Conservation (phyloP, 2,797 vertebrate genomes). For the Emys orbicularis region DNA sequence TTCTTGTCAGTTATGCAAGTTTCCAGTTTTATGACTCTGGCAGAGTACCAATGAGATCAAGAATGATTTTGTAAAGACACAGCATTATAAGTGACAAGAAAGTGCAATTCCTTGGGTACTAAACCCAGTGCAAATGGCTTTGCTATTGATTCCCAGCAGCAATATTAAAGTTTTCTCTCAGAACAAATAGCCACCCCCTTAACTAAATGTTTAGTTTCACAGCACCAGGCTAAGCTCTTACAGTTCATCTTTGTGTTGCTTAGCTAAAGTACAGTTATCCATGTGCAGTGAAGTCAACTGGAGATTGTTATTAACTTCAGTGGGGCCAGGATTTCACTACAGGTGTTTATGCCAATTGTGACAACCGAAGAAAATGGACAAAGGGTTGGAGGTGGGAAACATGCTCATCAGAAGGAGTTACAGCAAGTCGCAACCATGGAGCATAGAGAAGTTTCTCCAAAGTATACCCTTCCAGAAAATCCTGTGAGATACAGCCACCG, state of each 20-base stretch:
- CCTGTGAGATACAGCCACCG: background rate
- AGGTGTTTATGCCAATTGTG: background rate
- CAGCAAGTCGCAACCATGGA: background rate
- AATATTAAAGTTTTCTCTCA: constrained; percentile 39
- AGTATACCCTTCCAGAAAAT: background rate
- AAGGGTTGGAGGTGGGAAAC: background rate
- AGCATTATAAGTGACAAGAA: constrained; percentile 1
- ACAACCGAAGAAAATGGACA: background rate
- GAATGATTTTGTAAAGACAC: constrained; percentile 62
- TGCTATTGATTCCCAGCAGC: constrained; percentile 59
- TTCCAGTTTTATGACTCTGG: constrained; percentile 63
- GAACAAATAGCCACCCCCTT: constrained; percentile 47
- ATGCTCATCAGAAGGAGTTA: background rate
- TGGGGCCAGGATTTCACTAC: background rate
- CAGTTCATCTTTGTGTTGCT: constrained; percentile 36
- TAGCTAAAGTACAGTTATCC: background rate
- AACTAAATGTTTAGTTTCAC: constrained; percentile 63
- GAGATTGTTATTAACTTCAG: background rate
- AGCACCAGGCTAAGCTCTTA: constrained; percentile 38
- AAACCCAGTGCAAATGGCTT: constrained; percentile 25
- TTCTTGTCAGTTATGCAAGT: constrained; percentile 67
- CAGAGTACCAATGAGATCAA: constrained; percentile 39
- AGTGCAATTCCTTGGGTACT: constrained; percentile 33
- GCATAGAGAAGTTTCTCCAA: background rate
- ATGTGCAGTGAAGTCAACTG: background rate